Evolutionary conservation across 2,113 vertebrate genomes (phyloP), one percentile per base, ranked within the genome.

Genomic region (Pygoscelis adeliae): DNA sequence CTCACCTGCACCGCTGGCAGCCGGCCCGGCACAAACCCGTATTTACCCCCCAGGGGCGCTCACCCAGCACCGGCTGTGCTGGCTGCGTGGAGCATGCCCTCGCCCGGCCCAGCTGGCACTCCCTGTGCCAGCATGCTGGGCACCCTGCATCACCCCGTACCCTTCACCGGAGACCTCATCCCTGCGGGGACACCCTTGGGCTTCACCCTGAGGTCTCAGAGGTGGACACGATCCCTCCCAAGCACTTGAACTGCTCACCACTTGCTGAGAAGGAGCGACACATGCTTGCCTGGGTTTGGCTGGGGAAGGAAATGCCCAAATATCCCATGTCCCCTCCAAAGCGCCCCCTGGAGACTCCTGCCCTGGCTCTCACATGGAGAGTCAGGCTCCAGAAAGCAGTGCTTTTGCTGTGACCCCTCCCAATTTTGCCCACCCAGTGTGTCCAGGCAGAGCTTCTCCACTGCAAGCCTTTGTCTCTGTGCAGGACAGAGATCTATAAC

Each of bases 151-250:
- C 96, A 94, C 13, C 58, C 42, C 11, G 11, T 26, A 38, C 69
- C 55, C 77, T 65, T 53, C 73, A 13, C 14, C 1, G 1, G 38
- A 42, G n/a, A 74, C 67, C 59, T 36, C 2, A 0, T 4, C n/a
- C 40, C 77, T 5, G 1, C 3, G 0, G 32, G 46, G 65, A 78
- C 55, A 58, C 3, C 82, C 65, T 1, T 6, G 40, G 34, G 72
- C 59, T 69, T 22, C 3, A 1, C 36, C 38, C 34, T 0, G 2
- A 42, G 53, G 34, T 22, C 63, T 11, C 4, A 12, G 34, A 67
- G 7, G 14, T 0, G 1, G 42, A 21, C 52, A 44, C 3, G 0
- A 26, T 1, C 69, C 69, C 46, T 50, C 36, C 0, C 0, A 10
- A 82, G 67, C 2, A 0, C 19, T 23, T 23, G 49, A 90, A 19